These are phyloP conservation scores for Melopsittacus undulatus DNA, from an alignment of 2,797 vertebrate species.

Conservation along the genomic window DNA sequence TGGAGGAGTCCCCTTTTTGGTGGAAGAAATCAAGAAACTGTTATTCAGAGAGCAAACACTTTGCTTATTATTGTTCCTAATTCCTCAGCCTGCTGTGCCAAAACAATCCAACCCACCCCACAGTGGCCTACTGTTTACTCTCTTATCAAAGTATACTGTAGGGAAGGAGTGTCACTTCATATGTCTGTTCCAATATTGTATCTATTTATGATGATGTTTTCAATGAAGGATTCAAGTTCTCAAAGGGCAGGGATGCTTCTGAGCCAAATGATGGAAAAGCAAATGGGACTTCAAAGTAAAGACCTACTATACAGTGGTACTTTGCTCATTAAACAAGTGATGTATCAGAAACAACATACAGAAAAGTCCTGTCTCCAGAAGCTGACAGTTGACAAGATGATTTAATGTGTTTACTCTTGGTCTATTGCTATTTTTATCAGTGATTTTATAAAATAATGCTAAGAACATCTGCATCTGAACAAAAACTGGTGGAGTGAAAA, in stretches of 20 bases:
- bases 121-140: not conserved
- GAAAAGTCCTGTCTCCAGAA: not conserved
- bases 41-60: slow-evolving; percentile 49
- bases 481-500: not conserved
- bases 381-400: not conserved
- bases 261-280: not conserved
- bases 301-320: not conserved
- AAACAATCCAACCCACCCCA: not conserved
- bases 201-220: not conserved
- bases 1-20: slow-evolving; percentile 32
- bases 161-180: not conserved
- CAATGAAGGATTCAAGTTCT: not conserved
- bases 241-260: not conserved
- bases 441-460: not conserved
- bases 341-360: not conserved
- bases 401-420: not conserved
- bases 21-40: slow-evolving; percentile 27
- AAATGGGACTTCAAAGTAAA: not conserved
- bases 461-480: not conserved
- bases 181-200: not conserved
- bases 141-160: not conserved
- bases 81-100: slow-evolving; percentile 22
- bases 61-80: slow-evolving; percentile 47
- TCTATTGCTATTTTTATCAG: not conserved
- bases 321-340: not conserved